Evolutionary conservation across 2,113 vertebrate species (phyloP).

Genomic region (Zosterops japonicus): DNA sequence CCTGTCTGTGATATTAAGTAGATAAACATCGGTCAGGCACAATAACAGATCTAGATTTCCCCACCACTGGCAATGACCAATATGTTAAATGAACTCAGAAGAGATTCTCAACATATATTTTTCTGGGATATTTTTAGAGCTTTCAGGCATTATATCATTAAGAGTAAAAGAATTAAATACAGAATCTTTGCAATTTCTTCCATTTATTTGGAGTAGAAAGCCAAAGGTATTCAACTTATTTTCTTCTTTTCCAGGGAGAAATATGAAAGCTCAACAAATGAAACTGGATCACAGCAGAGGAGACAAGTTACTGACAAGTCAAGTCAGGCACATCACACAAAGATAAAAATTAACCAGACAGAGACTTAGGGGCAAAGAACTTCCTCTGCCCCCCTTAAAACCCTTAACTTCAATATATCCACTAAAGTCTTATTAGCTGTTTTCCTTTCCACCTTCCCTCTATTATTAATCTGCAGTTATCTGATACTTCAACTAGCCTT

Average conservation of each 20-base stretch:
- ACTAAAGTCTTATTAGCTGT: neutral
- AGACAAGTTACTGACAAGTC: slow-evolving; percentile 22
- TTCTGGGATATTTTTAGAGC: neutral
- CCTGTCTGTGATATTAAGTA: neutral
- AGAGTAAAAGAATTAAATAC: neutral
- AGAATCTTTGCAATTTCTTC: neutral
- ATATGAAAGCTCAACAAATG: neutral
- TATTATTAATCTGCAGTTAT: neutral
- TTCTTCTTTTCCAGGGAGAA: neutral
- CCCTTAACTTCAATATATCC: neutral
- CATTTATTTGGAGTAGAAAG: neutral
- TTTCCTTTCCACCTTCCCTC: neutral
- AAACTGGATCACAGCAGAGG: neutral
- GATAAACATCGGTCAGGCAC: neutral
- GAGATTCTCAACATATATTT: neutral
- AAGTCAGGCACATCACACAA: neutral
- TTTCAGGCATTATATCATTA: neutral
- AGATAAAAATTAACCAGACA: slow-evolving; percentile 19
- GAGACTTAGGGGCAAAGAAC: neutral
- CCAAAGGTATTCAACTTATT: neutral
- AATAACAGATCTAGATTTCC: neutral
- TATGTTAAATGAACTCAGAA: neutral
- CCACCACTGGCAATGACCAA: neutral
- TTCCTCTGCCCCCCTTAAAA: neutral
- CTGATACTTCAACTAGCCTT: neutral